These are phyloP conservation scores for Archivesica marissinica DNA, from an alignment of 1,140 invertebrate genomes.

Conservation along the genomic window DNA sequence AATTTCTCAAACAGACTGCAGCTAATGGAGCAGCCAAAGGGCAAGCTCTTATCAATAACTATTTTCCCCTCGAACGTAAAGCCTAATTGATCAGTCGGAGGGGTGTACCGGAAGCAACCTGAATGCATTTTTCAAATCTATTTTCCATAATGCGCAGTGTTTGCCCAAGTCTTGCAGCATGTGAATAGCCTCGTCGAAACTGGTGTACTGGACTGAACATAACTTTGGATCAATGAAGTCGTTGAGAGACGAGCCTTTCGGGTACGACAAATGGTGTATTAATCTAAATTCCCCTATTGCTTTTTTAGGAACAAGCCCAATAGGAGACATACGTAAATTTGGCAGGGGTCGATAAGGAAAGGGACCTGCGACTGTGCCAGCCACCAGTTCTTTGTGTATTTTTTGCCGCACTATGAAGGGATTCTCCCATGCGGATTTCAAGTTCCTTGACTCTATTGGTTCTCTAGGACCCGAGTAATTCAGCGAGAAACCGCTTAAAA, in stretches of 20 bases:
- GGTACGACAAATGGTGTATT: slow-evolving; percentile 65
- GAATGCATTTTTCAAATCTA: no score
- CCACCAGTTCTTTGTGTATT: no score
- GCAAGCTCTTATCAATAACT: no score
- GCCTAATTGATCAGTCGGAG: background rate
- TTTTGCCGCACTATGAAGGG: no score
- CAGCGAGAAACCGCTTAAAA: no score
- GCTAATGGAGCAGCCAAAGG: background rate
- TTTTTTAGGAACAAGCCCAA: slow-evolving; percentile 56
- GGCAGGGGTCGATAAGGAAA: no score
- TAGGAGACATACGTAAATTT: slow-evolving; percentile 4
- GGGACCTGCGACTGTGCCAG: no score
- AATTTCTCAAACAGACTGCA: slow-evolving; percentile 37
- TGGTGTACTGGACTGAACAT: slow-evolving; percentile 32
- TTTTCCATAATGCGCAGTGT: background rate
- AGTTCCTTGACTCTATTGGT: no score
- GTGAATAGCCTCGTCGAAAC: slow-evolving; percentile 42
- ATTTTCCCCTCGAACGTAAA: slow-evolving; percentile 1
- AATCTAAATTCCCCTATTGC: slow-evolving; percentile 31
- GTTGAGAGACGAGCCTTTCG: slow-evolving; percentile 55
- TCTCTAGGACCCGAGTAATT: no score
- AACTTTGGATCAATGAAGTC: slow-evolving; percentile 43
- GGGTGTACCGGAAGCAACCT: no score
- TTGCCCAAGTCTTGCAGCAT: slow-evolving; percentile 20
- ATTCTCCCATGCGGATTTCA: no score